Base-by-base conservation (phyloP, 2,888 invertebrate species). In the Euzetes globulus region DNA sequence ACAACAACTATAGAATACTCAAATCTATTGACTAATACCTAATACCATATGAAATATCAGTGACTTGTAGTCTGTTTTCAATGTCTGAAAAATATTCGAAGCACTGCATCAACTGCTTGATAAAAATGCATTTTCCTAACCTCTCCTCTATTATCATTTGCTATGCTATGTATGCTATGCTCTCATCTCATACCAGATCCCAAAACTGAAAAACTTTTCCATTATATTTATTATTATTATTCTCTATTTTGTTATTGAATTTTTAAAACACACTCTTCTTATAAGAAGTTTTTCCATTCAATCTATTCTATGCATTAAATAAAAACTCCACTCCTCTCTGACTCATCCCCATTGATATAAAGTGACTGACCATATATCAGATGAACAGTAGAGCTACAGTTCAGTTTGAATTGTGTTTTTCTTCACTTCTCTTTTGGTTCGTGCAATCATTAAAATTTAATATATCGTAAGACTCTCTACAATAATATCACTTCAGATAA, bases 1-100 rank as follows among this genome's bases (percentile, higher is more conserved):
- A 50, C 50, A 50, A 50, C 50, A n/a, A 50, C 50, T 50, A 17
- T 50, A 50, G n/a, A 7, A 50, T 50, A 50, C n/a, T 50, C n/a
- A n/a, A n/a, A n/a, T n/a, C 50, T 50, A 50, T 50, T n/a, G n/a
- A 50, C 50, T 50, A 50, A 50, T 50, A 50, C 50, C n/a, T n/a
- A 7, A 50, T 78, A 77, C 72, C 47, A 55, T 60, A 72, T 72
- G 58, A 52, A 52, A 22, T 25, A 72, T 72, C 45, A 58, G 27
- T 52, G 37, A 29, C 27, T 72, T 25, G 27, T 27, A 33, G n/a
- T 55, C n/a, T n/a, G n/a, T n/a, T n/a, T n/a, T n/a, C n/a, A n/a
- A n/a, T n/a, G n/a, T n/a, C n/a, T n/a, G n/a, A n/a, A n/a, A n/a
- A n/a, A n/a, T n/a, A n/a, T n/a, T n/a, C 22, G n/a, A 58, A 33